A percentile compares a stretch with the other conserved stretches of the same genome.
Evolutionary conservation across 2,113 vertebrate genomes (phyloP).

Genomic region (Saccopteryx bilineata): DNA sequence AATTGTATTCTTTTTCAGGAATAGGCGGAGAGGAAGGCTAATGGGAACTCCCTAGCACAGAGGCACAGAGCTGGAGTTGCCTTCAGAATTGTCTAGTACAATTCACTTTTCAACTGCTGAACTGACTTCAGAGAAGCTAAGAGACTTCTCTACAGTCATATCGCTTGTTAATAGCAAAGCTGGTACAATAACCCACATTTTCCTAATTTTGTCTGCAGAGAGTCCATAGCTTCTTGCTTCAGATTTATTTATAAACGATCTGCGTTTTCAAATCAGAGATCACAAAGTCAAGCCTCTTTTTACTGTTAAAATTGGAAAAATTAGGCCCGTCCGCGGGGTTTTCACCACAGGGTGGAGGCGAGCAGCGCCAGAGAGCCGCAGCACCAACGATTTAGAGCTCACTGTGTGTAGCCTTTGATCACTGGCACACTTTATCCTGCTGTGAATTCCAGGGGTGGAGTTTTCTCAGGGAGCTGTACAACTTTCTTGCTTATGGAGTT

Average conservation of each 20-base stretch:
- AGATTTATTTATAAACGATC: constrained; percentile 1
- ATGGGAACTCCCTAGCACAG: too few species aligned
- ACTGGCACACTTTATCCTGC: constrained; percentile 55
- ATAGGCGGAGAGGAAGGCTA: background rate
- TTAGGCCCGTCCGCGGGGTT: background rate
- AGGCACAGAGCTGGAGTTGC: background rate
- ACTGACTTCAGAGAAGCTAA: background rate
- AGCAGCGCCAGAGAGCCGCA: background rate
- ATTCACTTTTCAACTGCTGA: background rate
- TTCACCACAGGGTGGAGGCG: background rate
- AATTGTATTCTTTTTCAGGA: background rate
- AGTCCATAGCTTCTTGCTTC: background rate
- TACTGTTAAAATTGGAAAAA: background rate
- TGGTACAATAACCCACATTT: background rate
- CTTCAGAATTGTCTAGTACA: background rate
- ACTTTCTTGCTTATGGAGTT: constrained; percentile 66
- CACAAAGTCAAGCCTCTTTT: background rate
- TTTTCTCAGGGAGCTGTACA: constrained; percentile 65
- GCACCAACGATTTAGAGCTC: background rate
- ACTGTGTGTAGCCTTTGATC: constrained; percentile 66
- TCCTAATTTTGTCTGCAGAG: background rate
- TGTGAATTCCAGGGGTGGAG: constrained; percentile 64
- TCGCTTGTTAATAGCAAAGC: background rate
- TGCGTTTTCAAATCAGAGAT: background rate
- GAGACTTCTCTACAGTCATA: background rate